These are phyloP conservation scores for Myrmecobius fasciatus DNA, from an alignment of 2,113 vertebrate species.

Conservation along the genomic window DNA sequence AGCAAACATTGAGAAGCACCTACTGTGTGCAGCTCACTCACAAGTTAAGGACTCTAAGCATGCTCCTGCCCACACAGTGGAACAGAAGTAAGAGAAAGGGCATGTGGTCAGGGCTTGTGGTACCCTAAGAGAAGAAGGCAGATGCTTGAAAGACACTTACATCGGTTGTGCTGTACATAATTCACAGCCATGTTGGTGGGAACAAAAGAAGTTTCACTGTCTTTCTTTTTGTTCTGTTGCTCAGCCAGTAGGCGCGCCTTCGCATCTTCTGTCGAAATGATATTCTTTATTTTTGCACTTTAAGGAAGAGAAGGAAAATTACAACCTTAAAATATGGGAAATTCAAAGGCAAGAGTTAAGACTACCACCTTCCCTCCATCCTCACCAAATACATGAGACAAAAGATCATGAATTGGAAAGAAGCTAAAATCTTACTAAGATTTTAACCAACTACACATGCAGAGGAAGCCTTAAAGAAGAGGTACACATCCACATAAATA, in stretches of 20 bases:
- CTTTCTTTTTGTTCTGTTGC: slow-evolving; percentile 98
- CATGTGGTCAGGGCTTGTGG: neutral
- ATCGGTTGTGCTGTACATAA: slow-evolving; percentile 98
- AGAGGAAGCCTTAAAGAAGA: neutral
- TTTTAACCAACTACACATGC: neutral
- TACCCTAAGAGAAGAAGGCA: neutral
- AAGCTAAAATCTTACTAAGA: neutral
- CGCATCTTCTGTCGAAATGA: slow-evolving; percentile 96
- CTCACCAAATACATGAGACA: neutral
- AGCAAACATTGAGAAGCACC: neutral
- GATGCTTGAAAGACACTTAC: slow-evolving; percentile 83
- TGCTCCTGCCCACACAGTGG: neutral
- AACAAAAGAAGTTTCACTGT: slow-evolving; percentile 96
- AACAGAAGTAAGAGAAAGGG: neutral
- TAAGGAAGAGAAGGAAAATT: neutral
- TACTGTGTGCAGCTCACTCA: no score
- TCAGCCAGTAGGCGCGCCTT: slow-evolving; percentile 96
- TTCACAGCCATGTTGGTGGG: slow-evolving; percentile 99
- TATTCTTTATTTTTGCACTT: slow-evolving; percentile 99
- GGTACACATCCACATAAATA: neutral
- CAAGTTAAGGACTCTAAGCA: neutral
- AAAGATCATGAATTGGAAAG: neutral
- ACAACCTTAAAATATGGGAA: fast-evolving
- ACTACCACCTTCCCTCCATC: neutral
- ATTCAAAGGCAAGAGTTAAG: neutral